phyloP scores from a whole-genome alignment of 2,888 invertebrate genomes.

The Helicoverpa assulta region DNA sequence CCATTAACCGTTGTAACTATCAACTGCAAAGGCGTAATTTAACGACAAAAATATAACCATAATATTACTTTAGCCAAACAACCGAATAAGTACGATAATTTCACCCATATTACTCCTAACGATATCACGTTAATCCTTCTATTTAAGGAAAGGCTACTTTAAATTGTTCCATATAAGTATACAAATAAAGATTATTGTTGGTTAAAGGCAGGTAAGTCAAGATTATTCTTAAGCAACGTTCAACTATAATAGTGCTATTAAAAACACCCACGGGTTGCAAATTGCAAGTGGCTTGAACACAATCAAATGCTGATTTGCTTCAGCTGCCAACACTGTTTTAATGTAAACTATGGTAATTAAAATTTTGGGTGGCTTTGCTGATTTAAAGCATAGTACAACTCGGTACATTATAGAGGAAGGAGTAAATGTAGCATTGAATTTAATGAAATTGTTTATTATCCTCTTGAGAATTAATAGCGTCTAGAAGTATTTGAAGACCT shows the following conservation, averaged over 20 bases:
- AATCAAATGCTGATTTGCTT: constrained; percentile 88
- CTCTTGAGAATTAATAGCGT: constrained; percentile 27
- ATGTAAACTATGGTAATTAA: constrained; percentile 76
- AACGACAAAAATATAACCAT: constrained; percentile 22
- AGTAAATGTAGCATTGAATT: neutral
- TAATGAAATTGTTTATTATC: constrained; percentile 6
- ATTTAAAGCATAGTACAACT: constrained; percentile 35
- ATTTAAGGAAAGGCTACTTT: constrained; percentile 49
- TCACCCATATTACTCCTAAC: constrained; percentile 33
- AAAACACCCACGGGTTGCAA: constrained; percentile 89
- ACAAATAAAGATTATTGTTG: constrained; percentile 70
- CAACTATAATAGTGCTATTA: constrained; percentile 86
- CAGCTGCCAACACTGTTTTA: constrained; percentile 84
- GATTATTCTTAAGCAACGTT: constrained; percentile 86
- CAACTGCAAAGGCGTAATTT: constrained; percentile 35
- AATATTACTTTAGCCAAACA: neutral
- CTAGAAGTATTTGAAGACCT: constrained; percentile 35
- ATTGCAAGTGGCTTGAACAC: constrained; percentile 87
- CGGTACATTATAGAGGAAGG: constrained; percentile 6
- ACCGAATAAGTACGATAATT: constrained; percentile 28
- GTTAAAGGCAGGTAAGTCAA: constrained; percentile 76
- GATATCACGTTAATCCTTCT: constrained; percentile 32
- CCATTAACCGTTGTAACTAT: neutral
- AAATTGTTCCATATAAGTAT: constrained; percentile 54
- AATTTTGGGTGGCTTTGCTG: constrained; percentile 52